Percentiles rank a stretch among this genome's conserved stretches.
Evolutionary conservation across 2,797 vertebrate genomes (phyloP).

Genomic region (Syndactyla subalaris): DNA sequence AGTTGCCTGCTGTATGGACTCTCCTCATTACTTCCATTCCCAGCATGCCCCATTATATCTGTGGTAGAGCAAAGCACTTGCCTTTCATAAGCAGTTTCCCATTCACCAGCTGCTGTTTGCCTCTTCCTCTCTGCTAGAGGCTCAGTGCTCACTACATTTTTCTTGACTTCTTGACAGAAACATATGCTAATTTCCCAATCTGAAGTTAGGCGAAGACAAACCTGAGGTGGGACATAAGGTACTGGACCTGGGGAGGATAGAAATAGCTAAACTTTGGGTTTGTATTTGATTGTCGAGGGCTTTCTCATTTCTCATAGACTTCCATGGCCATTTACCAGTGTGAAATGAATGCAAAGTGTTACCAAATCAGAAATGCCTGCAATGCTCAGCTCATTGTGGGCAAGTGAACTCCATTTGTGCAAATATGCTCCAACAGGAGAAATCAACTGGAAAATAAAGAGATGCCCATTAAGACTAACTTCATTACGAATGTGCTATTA

Average conservation of each 20-base stretch:
- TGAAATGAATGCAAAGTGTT: background rate
- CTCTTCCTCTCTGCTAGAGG: background rate
- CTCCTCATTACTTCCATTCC: background rate
- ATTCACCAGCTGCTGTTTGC: background rate
- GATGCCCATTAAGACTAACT: slow-evolving; percentile 39
- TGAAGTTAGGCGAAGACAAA: background rate
- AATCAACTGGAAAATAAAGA: slow-evolving; percentile 39
- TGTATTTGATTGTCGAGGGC: background rate
- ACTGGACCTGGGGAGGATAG: background rate
- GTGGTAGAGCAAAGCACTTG: background rate
- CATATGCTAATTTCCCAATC: background rate
- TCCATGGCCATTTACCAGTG: background rate
- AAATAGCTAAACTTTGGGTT: background rate
- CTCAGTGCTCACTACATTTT: background rate
- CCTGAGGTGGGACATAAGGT: background rate
- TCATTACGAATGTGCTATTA: slow-evolving; percentile 8
- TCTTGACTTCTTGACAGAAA: slow-evolving; percentile 6
- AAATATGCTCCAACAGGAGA: background rate
- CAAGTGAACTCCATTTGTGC: slow-evolving; percentile 18
- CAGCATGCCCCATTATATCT: background rate
- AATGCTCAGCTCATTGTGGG: background rate
- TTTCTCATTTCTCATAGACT: background rate
- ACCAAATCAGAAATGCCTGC: background rate
- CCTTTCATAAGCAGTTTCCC: background rate
- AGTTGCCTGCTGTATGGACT: background rate